phyloP scores from a whole-genome alignment of 2,888 invertebrate genomes.

The Himalopsyche tibetana region DNA sequence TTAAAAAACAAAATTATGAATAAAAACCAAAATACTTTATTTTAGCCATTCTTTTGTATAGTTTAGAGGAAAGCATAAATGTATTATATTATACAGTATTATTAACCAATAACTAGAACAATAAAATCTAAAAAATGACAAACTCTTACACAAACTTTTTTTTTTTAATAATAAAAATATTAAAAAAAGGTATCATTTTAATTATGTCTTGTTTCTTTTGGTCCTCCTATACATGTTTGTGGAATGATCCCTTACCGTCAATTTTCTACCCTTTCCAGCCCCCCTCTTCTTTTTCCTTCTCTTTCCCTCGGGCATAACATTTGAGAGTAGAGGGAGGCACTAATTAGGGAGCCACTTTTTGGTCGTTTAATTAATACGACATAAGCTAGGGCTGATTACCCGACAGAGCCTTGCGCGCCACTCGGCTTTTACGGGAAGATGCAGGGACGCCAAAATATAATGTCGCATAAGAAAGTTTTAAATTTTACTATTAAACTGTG shows the following conservation, averaged over 20 bases:
- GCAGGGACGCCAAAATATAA: slow-evolving; percentile 19
- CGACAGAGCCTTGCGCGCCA: slow-evolving; percentile 51
- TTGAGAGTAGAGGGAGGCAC: slow-evolving; percentile 52
- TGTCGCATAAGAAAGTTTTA: background rate
- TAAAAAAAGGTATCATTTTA: too few species aligned
- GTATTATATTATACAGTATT: too few species aligned
- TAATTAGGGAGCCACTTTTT: slow-evolving; percentile 65
- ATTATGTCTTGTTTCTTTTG: background rate
- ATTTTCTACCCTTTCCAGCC: slow-evolving; percentile 41
- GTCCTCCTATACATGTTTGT: slow-evolving; percentile 36
- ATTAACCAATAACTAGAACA: too few species aligned
- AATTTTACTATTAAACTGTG: too few species aligned
- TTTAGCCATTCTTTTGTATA: too few species aligned
- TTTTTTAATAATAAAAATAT: too few species aligned
- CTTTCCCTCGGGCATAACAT: slow-evolving; percentile 42
- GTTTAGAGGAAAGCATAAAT: too few species aligned
- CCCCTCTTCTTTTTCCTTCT: slow-evolving; percentile 23
- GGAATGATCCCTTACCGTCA: slow-evolving; percentile 52
- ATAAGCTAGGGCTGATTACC: slow-evolving; percentile 65
- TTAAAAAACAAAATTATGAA: too few species aligned
- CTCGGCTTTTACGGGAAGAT: slow-evolving; percentile 43
- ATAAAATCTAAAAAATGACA: too few species aligned
- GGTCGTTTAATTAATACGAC: slow-evolving; percentile 66
- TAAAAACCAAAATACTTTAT: too few species aligned
- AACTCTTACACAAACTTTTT: too few species aligned